Base-by-base conservation (phyloP, 2,113 vertebrate species). In the Echinops telfairi region DNA sequence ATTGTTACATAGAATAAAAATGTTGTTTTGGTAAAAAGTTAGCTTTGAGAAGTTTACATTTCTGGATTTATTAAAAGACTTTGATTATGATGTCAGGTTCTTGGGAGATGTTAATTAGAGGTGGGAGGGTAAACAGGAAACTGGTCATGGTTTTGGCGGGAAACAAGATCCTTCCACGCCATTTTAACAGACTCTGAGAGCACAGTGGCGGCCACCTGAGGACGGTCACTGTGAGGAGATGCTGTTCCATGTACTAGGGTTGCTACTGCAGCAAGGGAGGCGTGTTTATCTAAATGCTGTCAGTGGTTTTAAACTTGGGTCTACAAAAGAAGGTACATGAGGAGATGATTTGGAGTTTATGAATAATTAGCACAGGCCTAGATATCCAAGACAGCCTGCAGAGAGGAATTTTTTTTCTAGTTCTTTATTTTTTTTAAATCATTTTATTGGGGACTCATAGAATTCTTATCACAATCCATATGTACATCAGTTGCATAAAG, bases 321-420 rank as follows among this genome's bases (percentile, higher is more conserved):
- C 19, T 33, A 64, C 36, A 71, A 71, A 77, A 53, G 14, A 79
- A 71, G 31, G 22, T 2, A 38, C 27, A 88, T 29, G 23, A 86
- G 62, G 3, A 25, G 33, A 23, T 17, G 33, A 9, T 20, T 83
- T 47, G 36, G 71, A 19, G 15, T 53, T 87, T 78, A 9, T 62
- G 58, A 83, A 10, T 88, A 83, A 87, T 87, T 77, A 87, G 20
- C 19, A 11, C n/a, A 83, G 19, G 22, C n/a, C n/a, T 47, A 88
- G 47, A 77, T 81, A 89, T 16, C 66, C 33, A 3, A 64, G 40
- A 38, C 3, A 47, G 23, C 5, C 23, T 15, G 14, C 58, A 27
- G 80, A 83, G 60, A 77, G 43, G n/a, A 43, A 75, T 47, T 81
- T 68, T 47, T 53, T 40, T 40, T 40, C 40, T 7, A 40, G 40